Conservation (phyloP, 2,113 vertebrate species). For the Ptychochromis oligacanthus region DNA sequence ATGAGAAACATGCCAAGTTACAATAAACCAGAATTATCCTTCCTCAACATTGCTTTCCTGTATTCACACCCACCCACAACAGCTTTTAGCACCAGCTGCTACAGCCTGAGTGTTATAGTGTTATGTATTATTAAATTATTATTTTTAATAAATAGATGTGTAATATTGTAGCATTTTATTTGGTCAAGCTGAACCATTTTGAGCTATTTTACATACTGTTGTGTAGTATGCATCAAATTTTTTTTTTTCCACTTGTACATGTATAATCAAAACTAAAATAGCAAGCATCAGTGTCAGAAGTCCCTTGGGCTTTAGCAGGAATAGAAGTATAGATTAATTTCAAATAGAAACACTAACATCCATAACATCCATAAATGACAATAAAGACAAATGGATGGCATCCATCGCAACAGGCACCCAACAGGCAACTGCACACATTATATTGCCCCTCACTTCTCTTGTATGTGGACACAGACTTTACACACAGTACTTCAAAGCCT, state of each 20-base stretch:
- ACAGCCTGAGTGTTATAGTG: neutral
- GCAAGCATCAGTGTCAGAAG: neutral
- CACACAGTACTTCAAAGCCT: conserved; percentile 38
- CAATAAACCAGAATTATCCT: neutral
- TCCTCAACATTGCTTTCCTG: neutral
- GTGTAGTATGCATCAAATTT: rapidly evolving
- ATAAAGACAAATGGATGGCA: neutral
- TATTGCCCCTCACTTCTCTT: neutral
- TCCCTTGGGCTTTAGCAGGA: neutral
- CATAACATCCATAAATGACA: neutral
- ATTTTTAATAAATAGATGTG: neutral
- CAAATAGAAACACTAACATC: rapidly evolving
- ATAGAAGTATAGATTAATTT: neutral
- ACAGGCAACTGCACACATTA: neutral
- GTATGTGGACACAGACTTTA: conserved; percentile 2
- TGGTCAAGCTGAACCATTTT: neutral
- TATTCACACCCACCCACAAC: conserved; percentile 3
- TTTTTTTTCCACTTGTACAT: neutral
- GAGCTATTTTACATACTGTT: neutral
- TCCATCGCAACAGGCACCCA: neutral
- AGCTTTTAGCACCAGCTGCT: conserved; percentile 9
- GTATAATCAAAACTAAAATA: neutral
- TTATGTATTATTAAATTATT: neutral
- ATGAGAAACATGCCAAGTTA: neutral
- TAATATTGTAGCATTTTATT: neutral